A percentile compares a stretch with the other conserved stretches of the same genome.
These are phyloP conservation scores for Trichogramma dendrolimi DNA, from an alignment of 2,888 invertebrate species.

Conservation along the genomic window DNA sequence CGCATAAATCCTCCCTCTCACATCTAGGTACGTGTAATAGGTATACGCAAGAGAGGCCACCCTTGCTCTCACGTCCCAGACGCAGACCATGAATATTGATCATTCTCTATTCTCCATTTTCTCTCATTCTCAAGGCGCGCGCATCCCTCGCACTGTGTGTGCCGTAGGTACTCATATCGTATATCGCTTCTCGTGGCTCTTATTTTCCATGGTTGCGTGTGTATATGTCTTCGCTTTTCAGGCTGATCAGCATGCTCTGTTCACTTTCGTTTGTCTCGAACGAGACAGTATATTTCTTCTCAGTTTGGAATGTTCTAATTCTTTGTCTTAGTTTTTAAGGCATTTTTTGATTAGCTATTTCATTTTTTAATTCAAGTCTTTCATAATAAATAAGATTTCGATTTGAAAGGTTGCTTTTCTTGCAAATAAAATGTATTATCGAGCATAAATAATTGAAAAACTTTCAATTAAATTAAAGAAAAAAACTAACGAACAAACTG, in stretches of 20 bases:
- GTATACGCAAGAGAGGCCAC: slow-evolving; percentile 30
- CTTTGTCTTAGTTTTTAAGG: too few relatives aligned
- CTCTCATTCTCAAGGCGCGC: slow-evolving; percentile 30
- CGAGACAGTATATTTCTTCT: too few relatives aligned
- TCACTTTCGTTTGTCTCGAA: slow-evolving; percentile 1
- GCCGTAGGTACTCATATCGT: slow-evolving; percentile 24
- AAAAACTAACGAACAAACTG: too few relatives aligned
- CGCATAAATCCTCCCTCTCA: slow-evolving; percentile 46
- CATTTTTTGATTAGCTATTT: too few relatives aligned
- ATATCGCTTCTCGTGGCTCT: slow-evolving; percentile 21
- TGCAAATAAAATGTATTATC: too few relatives aligned
- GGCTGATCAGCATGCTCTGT: slow-evolving; percentile 8
- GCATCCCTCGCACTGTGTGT: slow-evolving; percentile 27
- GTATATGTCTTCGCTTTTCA: slow-evolving; percentile 7
- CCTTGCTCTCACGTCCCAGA: slow-evolving; percentile 31
- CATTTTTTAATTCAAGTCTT: too few relatives aligned
- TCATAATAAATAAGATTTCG: too few relatives aligned
- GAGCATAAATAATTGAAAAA: too few relatives aligned
- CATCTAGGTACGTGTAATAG: too few relatives aligned
- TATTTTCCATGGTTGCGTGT: neutral
- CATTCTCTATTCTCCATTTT: slow-evolving; percentile 41
- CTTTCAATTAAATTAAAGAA: too few relatives aligned
- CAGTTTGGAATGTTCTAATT: too few relatives aligned
- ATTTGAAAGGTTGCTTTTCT: neutral
- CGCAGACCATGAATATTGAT: slow-evolving; percentile 50